Evolutionary conservation across 1,140 invertebrate species (phyloP).

Genomic region (Lethocerus indicus): DNA sequence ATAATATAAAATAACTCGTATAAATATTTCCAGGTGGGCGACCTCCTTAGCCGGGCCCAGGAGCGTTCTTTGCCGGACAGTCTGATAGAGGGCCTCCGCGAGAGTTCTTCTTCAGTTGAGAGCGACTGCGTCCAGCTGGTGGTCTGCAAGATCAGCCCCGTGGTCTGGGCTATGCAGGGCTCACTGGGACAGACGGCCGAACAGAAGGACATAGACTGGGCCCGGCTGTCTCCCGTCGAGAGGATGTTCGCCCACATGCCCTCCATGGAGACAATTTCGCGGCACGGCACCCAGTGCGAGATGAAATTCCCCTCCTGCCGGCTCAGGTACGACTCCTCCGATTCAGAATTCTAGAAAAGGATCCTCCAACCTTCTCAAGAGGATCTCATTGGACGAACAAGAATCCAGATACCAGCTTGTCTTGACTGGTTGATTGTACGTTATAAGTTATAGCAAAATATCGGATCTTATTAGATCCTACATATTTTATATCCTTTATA

Average conservation of each 20-base stretch:
- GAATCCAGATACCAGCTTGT: no score
- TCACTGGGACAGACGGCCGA: conserved; percentile 16
- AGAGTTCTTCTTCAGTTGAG: conserved; percentile 32
- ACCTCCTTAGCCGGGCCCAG: conserved; percentile 6
- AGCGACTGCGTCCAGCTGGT: conserved; percentile 51
- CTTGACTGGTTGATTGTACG: no score
- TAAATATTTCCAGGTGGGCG: conserved; percentile 4
- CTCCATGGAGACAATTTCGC: conserved; percentile 36
- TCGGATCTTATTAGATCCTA: no score
- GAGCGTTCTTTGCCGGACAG: conserved; percentile 32
- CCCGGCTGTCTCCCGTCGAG: conserved; percentile 22
- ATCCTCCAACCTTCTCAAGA: no score
- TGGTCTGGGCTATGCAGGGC: conserved; percentile 54
- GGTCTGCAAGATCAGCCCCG: conserved; percentile 56
- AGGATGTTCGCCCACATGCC: conserved; percentile 43
- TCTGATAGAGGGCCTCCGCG: conserved; percentile 38
- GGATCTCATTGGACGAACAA: no score
- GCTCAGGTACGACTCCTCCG: conserved; percentile 6
- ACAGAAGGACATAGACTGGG: conserved; percentile 21
- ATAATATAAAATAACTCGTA: background rate
- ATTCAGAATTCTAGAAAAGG: no score
- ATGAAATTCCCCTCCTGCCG: conserved; percentile 33
- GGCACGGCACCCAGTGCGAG: conserved; percentile 44
- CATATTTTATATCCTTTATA: no score
- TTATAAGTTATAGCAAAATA: no score